Evolutionary conservation across 2,113 vertebrate species (phyloP).

Genomic region (Bambusicola thoracicus): DNA sequence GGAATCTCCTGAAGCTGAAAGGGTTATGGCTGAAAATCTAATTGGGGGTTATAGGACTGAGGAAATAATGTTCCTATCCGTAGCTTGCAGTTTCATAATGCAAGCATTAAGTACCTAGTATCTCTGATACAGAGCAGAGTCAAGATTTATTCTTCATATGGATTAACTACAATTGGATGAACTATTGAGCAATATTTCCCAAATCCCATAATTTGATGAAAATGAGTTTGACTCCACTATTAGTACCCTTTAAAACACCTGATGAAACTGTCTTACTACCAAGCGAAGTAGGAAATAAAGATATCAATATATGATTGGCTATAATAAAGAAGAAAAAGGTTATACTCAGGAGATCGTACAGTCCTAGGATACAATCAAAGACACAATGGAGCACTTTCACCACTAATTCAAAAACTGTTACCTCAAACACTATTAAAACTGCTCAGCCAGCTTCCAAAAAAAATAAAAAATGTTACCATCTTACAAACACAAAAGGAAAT

Average conservation of each 20-base stretch:
- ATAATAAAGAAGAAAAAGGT: neutral
- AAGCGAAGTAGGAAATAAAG: neutral
- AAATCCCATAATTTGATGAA: neutral
- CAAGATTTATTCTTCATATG: slow-evolving; percentile 8
- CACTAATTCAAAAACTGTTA: neutral
- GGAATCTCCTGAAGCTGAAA: neutral
- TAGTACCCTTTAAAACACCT: neutral
- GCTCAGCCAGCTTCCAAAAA: neutral
- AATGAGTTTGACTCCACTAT: slow-evolving; percentile 21
- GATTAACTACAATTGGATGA: slow-evolving; percentile 8
- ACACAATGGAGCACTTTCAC: neutral
- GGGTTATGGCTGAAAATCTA: neutral
- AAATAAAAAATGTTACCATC: neutral
- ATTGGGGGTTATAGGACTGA: neutral
- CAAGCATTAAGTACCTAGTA: neutral
- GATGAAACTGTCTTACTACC: slow-evolving; percentile 5
- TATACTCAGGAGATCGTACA: neutral
- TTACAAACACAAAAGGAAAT: neutral
- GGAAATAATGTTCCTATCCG: slow-evolving; percentile 7
- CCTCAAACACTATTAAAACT: neutral
- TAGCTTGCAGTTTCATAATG: neutral
- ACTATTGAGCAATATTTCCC: neutral
- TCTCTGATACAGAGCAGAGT: neutral
- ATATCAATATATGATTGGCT: neutral
- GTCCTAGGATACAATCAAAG: neutral